Base-by-base conservation (phyloP, 1,140 invertebrate species). In the Lordiphosa collinella region DNA sequence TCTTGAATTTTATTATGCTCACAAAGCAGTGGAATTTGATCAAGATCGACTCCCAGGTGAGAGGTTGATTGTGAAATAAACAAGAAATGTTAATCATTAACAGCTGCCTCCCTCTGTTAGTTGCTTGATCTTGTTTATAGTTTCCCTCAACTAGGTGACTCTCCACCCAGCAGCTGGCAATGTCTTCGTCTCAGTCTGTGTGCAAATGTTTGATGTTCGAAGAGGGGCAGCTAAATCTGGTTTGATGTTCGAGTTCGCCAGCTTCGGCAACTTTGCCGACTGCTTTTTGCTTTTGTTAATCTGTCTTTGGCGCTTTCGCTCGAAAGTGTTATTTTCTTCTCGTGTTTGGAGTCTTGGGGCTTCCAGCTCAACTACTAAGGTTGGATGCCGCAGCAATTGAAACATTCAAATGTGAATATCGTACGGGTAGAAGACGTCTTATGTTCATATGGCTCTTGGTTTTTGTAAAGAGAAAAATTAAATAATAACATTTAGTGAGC, bases 371-470 rank as follows among this genome's bases (percentile, higher is more conserved):
- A 67, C 72, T 86, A 87, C 76, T 87, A 87, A 87, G 87, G 84
- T 76, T 87, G 73, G 84, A 80, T 57, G 73, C 85, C 73, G 69
- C 78, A 70, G 79, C 84, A 87, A 87, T 79, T 75, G 84, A 87
- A 88, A 76, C 85, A 87, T 87, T 87, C 85, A 88, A 86, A 87
- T 88, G 80, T 88, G 86, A 88, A 80, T 87, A 86, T 74, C 85
- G 85, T 79, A 82, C 85, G 86, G 68, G 85, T 86, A n/a, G 71
- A 87, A 87, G 85, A 87, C 85, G 85, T 87, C 74, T 86, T 86
- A 75, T 80, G 71, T 68, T 76, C 78, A 76, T 68, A 63, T 68
- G 64, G 64, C 64, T 68, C 64, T 68, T 36, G 25, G 12, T 13
- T 48, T 25, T 29, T 47, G 4, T 11, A 18, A 22, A 41, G 10